Evolutionary conservation across 2,113 vertebrate species (phyloP).

Genomic region (Pleuronectes platessa): DNA sequence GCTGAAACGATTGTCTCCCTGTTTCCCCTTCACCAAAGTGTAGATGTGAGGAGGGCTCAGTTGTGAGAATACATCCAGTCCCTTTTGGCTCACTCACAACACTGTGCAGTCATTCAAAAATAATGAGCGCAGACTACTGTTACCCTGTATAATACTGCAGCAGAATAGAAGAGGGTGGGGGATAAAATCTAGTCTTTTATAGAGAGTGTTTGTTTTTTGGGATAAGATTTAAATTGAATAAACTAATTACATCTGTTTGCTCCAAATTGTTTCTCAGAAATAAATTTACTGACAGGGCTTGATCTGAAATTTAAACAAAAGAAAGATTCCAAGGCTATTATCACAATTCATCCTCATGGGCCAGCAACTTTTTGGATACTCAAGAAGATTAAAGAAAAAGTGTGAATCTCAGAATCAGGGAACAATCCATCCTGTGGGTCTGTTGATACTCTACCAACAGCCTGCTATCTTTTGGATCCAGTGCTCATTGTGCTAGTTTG

Average conservation of each 20-base stretch:
- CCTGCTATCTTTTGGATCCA: neutral
- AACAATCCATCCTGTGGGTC: conserved; percentile 11
- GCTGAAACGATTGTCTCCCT: conserved; percentile 54
- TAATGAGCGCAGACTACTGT: conserved; percentile 30
- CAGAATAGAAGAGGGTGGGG: conserved; percentile 18
- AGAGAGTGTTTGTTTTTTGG: conserved; percentile 29
- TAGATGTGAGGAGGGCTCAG: conserved; percentile 51
- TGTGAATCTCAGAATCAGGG: neutral
- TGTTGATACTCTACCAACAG: conserved; percentile 7
- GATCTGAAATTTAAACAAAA: conserved; percentile 49
- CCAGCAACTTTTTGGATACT: conserved; percentile 11
- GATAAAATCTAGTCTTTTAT: conserved; percentile 23
- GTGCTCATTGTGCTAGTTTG: neutral
- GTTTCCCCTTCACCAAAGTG: conserved; percentile 50
- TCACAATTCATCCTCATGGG: conserved; percentile 25
- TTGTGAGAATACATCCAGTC: conserved; percentile 56
- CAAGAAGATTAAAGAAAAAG: neutral
- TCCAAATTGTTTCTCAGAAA: conserved; percentile 47
- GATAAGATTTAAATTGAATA: conserved; percentile 56
- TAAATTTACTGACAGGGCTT: conserved; percentile 17
- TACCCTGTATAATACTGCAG: conserved; percentile 47
- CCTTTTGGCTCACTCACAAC: conserved; percentile 52
- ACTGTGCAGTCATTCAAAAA: conserved; percentile 68
- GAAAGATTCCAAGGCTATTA: conserved; percentile 16
- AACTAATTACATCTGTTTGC: conserved; percentile 54